Evolutionary conservation across 2,797 vertebrate genomes (phyloP), one percentile per base, ranked within the genome.

Genomic region (Acanthis flammea): DNA sequence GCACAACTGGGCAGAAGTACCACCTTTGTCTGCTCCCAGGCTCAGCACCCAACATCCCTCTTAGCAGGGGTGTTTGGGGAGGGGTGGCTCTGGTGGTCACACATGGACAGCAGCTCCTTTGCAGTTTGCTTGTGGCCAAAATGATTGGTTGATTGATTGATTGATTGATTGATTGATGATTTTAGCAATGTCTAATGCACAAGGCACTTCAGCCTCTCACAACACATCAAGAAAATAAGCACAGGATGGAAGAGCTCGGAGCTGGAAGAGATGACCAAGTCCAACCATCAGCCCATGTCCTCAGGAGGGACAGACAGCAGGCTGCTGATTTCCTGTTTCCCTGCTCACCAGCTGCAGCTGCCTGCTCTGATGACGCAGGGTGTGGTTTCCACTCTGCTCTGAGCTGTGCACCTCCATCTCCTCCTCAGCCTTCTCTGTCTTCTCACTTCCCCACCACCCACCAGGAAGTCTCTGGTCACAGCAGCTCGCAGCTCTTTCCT

Each of bases 401-500:
- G 13, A 8, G 51, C 18, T 16, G 1, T 18, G 39, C 77, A 31
- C 39, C 3, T 0, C 2, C 1, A 0, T 6, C 57, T 84, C 70
- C 37, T 84, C 60, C 55, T 80, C 53, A 7, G 27, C 42, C 2
- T 14, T 25, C 39, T 4, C 47, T 68, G 0, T 6, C 7, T 44
- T 62, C 48, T 55, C 7, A 4, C 53, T 58, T 60, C 53, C 66
- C 54, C 45, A 23, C 8, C 80, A 31, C 53, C 70, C 70, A 48
- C 13, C 89, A 91, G 91, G 89, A 95, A 81, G 66, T 47, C 62
- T 74, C 80, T 75, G 74, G 14, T 80, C 81, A 35, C 61, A 19
- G 58, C 65, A 25, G 19, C 9, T 31, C 39, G 39, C 39, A 39
- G 39, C 39, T 39, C 39, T 39, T 39, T 39, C 39, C 39, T 39